Evolutionary conservation across 1,140 invertebrate species (phyloP).

Genomic region (Papilio glaucus): DNA sequence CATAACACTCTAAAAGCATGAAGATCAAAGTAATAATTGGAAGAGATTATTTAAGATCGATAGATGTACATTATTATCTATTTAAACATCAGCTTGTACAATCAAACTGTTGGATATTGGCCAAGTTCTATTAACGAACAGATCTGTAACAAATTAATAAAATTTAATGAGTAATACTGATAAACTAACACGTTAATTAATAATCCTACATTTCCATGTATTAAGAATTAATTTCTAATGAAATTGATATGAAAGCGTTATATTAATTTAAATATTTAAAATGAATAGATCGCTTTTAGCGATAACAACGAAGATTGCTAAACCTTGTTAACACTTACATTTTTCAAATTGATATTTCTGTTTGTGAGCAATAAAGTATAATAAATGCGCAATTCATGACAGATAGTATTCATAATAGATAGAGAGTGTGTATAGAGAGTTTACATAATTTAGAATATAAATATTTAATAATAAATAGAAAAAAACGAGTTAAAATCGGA

Average conservation of each 20-base stretch:
- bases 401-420: too few relatives aligned
- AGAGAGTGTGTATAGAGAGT: too few relatives aligned
- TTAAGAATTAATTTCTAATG: neutral
- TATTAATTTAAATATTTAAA: neutral
- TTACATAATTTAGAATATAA: too few relatives aligned
- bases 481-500: too few relatives aligned
- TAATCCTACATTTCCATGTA: neutral
- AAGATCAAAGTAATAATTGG: neutral
- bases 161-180: neutral
- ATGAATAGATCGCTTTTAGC: neutral
- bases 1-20: neutral
- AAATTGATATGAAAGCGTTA: neutral
- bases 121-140: constrained; percentile 1
- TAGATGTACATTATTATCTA: neutral
- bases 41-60: constrained; percentile 5
- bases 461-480: too few relatives aligned
- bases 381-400: too few relatives aligned
- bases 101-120: constrained; percentile 16
- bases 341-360: neutral
- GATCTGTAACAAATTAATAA: constrained; percentile 13
- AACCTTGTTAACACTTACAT: neutral
- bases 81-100: constrained; percentile 18
- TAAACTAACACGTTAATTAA: neutral
- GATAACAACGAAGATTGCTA: neutral
- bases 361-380: neutral